These are phyloP conservation scores for Gopherus flavomarginatus DNA, from an alignment of 2,113 vertebrate genomes.

Conservation along the genomic window DNA sequence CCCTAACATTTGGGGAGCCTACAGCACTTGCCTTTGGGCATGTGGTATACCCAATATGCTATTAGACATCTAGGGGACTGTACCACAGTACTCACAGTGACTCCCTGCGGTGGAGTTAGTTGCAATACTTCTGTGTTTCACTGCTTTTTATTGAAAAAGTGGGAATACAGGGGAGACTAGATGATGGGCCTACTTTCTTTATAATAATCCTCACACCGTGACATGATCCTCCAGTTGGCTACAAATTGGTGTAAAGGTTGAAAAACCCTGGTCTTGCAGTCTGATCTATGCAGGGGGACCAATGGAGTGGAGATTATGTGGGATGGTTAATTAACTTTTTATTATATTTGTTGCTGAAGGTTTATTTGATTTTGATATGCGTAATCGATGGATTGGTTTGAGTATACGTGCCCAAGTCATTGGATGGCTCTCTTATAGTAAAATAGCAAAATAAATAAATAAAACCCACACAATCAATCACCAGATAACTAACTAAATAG, in stretches of 20 bases:
- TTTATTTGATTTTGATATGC: not conserved
- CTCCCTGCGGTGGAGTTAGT: not conserved
- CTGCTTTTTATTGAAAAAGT: not conserved
- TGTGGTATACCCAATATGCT: not conserved
- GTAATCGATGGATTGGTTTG: not conserved
- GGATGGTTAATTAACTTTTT: slow-evolving; percentile 68
- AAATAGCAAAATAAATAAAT: not conserved
- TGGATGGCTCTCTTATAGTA: not conserved
- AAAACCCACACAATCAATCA: not conserved
- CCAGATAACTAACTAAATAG: slow-evolving; percentile 34
- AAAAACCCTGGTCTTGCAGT: not conserved
- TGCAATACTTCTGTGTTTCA: not conserved
- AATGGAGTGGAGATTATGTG: slow-evolving; percentile 45
- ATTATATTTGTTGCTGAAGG: slow-evolving; percentile 32
- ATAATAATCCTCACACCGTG: not conserved
- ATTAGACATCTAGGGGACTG: not conserved
- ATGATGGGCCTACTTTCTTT: not conserved
- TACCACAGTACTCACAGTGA: not conserved
- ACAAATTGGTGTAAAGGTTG: not conserved
- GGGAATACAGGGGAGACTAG: not conserved
- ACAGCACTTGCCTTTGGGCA: not conserved
- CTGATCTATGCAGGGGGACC: not conserved
- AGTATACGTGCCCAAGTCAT: not conserved
- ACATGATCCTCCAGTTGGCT: not conserved
- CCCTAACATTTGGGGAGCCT: not conserved